Evolutionary conservation across 1,140 invertebrate genomes (phyloP).

Genomic region (Microplitis demolitor): DNA sequence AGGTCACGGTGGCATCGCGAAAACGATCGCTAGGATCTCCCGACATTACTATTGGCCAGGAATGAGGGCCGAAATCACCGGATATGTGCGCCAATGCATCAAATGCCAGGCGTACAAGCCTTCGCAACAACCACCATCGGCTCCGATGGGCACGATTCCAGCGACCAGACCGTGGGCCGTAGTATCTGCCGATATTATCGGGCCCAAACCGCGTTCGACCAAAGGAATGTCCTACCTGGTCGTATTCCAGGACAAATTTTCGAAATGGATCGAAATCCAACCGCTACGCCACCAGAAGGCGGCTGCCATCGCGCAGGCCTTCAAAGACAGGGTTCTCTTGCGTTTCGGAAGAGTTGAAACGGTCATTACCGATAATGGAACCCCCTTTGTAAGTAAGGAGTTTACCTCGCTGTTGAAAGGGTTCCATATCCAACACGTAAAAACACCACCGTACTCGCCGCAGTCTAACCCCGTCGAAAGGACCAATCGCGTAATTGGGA

Average conservation of each 20-base stretch:
- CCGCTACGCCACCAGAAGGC: conserved; percentile 37
- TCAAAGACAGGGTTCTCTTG: conserved; percentile 40
- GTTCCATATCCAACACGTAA: conserved; percentile 15
- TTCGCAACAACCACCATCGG: not conserved
- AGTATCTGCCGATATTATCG: not conserved
- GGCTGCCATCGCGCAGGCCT: conserved; percentile 20
- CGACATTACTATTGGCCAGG: conserved; percentile 34
- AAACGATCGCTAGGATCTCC: conserved; percentile 26
- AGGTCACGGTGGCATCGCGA: conserved; percentile 32
- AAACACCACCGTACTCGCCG: conserved; percentile 43
- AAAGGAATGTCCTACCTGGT: not conserved
- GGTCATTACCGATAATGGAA: conserved; percentile 53
- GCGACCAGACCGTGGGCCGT: not conserved
- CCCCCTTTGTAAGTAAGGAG: conserved; percentile 47
- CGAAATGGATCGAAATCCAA: conserved; percentile 21
- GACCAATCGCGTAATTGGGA: conserved; percentile 15
- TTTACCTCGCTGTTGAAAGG: conserved; percentile 29
- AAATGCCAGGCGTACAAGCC: conserved; percentile 4
- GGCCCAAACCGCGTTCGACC: not conserved
- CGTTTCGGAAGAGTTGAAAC: conserved; percentile 42
- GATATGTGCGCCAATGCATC: conserved; percentile 26
- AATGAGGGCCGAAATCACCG: conserved; percentile 11
- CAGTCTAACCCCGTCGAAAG: conserved; percentile 37
- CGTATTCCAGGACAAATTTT: conserved; percentile 22
- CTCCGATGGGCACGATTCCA: conserved; percentile 1